A percentile compares a stretch with the other conserved stretches of the same genome.
These are phyloP conservation scores for Acanthopleura granulata DNA, from an alignment of 2,888 invertebrate species.

Conservation along the genomic window DNA sequence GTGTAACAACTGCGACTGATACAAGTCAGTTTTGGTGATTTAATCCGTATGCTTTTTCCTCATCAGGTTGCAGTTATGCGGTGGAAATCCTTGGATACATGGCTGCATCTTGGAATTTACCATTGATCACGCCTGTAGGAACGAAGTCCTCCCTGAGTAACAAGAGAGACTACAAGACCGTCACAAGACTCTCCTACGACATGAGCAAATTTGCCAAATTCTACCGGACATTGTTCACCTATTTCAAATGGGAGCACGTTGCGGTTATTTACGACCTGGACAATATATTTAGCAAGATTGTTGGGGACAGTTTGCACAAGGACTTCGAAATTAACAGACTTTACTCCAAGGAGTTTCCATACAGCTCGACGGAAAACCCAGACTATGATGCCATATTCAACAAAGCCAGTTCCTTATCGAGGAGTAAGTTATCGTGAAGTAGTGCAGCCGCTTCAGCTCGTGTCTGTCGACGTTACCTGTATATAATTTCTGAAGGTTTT, in stretches of 20 bases:
- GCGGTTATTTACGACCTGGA: conserved; percentile 30
- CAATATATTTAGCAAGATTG: conserved; percentile 22
- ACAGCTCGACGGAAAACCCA: not conserved
- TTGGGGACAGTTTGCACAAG: conserved; percentile 23
- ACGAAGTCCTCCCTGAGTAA: conserved; percentile 37
- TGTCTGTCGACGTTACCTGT: too few species aligned
- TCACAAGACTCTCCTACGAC: conserved; percentile 44
- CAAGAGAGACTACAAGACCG: conserved; percentile 41
- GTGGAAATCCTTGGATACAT: conserved; percentile 39
- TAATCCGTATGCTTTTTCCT: not conserved
- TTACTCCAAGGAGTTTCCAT: not conserved
- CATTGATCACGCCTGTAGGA: conserved; percentile 42
- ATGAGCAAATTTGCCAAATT: conserved; percentile 36
- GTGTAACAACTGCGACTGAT: too few species aligned
- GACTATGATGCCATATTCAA: conserved; percentile 20
- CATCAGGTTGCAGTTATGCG: conserved; percentile 39
- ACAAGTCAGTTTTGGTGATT: not conserved
- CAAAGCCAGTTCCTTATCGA: conserved; percentile 24
- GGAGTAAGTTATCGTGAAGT: conserved; percentile 21
- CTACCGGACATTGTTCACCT: conserved; percentile 23
- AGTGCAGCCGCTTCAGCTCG: too few species aligned
- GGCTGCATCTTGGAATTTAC: conserved; percentile 43
- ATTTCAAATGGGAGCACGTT: conserved; percentile 30
- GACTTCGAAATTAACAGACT: conserved; percentile 22
- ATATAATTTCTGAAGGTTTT: too few species aligned